Evolutionary conservation across 2,113 vertebrate genomes (phyloP), one percentile per base, ranked within the genome.

Genomic region (Suricata suricatta): DNA sequence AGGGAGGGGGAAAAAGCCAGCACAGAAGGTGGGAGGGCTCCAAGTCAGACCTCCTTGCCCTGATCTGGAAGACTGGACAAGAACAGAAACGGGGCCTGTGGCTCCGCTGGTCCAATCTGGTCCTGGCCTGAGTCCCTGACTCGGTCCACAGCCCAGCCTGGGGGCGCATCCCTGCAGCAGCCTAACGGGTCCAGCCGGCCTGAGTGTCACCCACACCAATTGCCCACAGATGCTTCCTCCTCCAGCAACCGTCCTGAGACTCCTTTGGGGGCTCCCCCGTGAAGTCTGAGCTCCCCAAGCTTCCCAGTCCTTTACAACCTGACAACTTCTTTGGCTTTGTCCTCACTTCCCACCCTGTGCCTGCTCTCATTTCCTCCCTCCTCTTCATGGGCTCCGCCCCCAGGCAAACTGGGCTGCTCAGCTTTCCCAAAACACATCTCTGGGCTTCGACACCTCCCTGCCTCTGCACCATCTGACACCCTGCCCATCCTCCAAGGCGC

Each of bases 21-120:
- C 4, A 19, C 41, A 23, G n/a, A 14, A n/a, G 33, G 7, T 0
- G 1, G 25, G 33, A 33, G 4, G 5, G 38, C 33, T 64, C 41
- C 3, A 1, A 19, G 44, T 35, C 71, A 38, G 38, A 17, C 74
- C 69, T 27, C 89, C 52, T 31, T 12, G 35, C 66, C 13, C 15
- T 17, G 23, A 41, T 15, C 47, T 4, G 11, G 31, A 71, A 77
- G 68, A 35, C 12, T 3, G 3, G 77, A 17, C 14, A 35, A 35
- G 14, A 33, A 66, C 1, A 41, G 2, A 2, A 38, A 27, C 27
- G 1, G 47, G 27, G 9, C 52, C 4, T 19, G 68, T 10, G 16
- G 63, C 4, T 79, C 33, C 3, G 5, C 2, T 38, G 3, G 12
- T 29, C 17, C 44, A 21, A 14, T 17, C 69, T 29, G 31, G 50